Base-by-base conservation (phyloP, 2,797 vertebrate genomes). In the Macrochelys suwanniensis region DNA sequence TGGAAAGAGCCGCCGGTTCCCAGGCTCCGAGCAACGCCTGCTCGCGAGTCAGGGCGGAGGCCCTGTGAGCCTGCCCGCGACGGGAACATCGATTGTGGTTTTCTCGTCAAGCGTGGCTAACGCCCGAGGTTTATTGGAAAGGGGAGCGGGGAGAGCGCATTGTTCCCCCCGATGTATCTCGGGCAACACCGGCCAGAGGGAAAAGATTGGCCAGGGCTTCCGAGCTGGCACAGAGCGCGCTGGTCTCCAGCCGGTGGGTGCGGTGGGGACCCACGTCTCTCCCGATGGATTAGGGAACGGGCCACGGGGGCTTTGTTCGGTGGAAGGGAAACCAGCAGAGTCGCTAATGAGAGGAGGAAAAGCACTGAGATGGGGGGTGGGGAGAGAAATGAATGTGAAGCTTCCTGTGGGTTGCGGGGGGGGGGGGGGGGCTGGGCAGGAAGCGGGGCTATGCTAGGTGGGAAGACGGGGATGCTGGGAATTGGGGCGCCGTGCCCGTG, bases 51-150 rank as follows among this genome's bases (percentile, higher is more conserved):
- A 76, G 74, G 42, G 74, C 25, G 74, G 42, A 47, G 74, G 42
- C 42, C 74, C 45, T 26, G 25, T 28, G 42, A 76, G 74, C 74
- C 25, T 47, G 74, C 74, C 25, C 23, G 42, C 42, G 6, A 28
- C 13, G 42, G 74, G 74, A 47, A 76, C 74, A 13, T 68, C 2
- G 42, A 96, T 96, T 96, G 96, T 96, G 92, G 45, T 95, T 96
- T 95, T 95, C 93, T 84, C 93, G 81, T 96, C 92, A 92, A 96
- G 96, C 96, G 92, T 97, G 93, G 94, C 90, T 88, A 96, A 97
- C 47, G 1, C 96, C n/a, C n/a, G n/a, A 13, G 61, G n/a, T 91
- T 82, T 4, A 23, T 56, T 15, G 53, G 78, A 45, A 11, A 7
- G 37, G 84, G 6, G 78, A 4, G 88, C 68, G 4, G 2, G 89